phyloP scores from a whole-genome alignment of 2,113 vertebrate species.

The Paracyprichromis sp. region DNA sequence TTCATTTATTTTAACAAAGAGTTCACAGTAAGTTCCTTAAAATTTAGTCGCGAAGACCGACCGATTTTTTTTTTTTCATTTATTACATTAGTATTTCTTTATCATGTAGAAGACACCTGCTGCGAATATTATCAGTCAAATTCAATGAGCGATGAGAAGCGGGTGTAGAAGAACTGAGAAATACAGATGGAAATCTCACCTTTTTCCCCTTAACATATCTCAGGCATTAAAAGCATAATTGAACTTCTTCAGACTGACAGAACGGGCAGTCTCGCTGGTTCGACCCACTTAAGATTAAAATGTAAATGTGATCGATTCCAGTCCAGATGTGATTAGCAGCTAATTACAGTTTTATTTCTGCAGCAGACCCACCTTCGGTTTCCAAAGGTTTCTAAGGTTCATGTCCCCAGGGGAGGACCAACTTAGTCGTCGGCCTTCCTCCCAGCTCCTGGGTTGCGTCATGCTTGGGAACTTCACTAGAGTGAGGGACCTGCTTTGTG shows the following conservation, averaged over 20 bases:
- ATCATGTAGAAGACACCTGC: background rate
- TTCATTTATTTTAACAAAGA: background rate
- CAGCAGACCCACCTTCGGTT: background rate
- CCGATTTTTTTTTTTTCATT: background rate
- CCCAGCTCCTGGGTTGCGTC: constrained; percentile 31
- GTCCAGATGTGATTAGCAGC: background rate
- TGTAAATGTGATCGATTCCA: background rate
- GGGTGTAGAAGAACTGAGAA: background rate
- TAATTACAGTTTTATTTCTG: background rate
- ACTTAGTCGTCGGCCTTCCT: background rate
- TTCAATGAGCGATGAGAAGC: background rate
- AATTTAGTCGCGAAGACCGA: background rate
- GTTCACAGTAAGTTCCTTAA: background rate
- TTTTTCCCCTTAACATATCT: background rate
- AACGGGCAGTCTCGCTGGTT: background rate
- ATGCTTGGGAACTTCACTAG: constrained; percentile 65
- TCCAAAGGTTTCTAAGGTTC: background rate
- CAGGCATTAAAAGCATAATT: background rate
- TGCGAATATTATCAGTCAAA: background rate
- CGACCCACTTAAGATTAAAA: background rate
- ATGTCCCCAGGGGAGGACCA: background rate
- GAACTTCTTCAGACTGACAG: background rate
- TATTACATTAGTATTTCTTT: background rate
- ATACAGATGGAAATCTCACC: background rate
- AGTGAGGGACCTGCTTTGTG: constrained; percentile 36